Base-by-base conservation (phyloP, 30 jellyfish, hydroid and myxozoan genomes). In the Aurelia coerulea region DNA sequence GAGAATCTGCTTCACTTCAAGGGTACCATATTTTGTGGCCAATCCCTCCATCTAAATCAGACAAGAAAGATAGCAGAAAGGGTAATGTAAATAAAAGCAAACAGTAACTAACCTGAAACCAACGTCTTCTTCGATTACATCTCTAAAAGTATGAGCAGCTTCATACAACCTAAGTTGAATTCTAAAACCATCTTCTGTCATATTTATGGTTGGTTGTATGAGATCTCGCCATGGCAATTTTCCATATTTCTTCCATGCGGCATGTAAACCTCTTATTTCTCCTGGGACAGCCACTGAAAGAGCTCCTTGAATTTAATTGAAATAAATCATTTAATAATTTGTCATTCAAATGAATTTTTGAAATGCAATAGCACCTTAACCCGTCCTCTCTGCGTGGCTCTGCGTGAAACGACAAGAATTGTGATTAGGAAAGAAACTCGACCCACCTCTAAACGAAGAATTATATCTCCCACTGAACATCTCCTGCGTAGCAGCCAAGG, bases 271-370 rank as follows among this genome's bases (percentile, higher is more conserved):
- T 49, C 85, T 78, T 9, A 92, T 78, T 58, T 92, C 98, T 6
- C 98, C 98, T 5, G 98, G 98, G 1, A 92, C 94, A 1, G 98
- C 98, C 29, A 92, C 80, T 49, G 97, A 80, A 53, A 92, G 68
- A 1, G 94, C 88, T 3, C 97, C 98, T 91, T 4, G 14, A 37
- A 37, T 37, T 37, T 37, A 37, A 37, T 37, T 2, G 5, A 37
- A 5, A 37, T 5, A 37, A 37, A 37, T 2, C 3, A 37, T 37
- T 37, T 2, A 2, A 37, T 2, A 37, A 37, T 23, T 23, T 23
- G 29, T 23, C 29, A 23, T 23, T 23, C 29, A 23, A 23, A 23
- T 23, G 29, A 23, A 23, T 23, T 23, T 23, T 23, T 23, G 29
- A 23, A 23, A 23, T 23, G 29, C 29, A 23, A 23, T 23, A 23